A percentile compares a stretch with the other conserved stretches of the same genome.
Evolutionary conservation across 2,113 vertebrate species (phyloP).

Genomic region (Tiliqua scincoides): DNA sequence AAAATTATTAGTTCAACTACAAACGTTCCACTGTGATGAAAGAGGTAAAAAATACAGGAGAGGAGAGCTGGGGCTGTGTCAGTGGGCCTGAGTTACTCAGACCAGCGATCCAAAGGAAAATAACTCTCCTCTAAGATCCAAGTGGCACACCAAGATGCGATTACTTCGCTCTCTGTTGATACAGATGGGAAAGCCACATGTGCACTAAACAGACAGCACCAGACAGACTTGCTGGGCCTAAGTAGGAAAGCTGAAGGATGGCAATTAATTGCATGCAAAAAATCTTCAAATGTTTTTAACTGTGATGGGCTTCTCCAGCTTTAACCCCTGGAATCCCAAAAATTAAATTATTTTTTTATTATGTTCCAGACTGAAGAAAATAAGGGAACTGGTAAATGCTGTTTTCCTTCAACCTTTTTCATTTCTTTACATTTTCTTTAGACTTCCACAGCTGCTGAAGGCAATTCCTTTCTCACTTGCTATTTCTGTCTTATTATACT

Average conservation of each 20-base stretch:
- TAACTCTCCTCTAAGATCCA: constrained; percentile 12
- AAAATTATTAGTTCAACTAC: not conserved
- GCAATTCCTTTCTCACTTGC: not conserved
- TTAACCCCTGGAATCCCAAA: not conserved
- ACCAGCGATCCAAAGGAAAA: constrained; percentile 9
- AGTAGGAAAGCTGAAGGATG: not conserved
- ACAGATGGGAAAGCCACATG: not conserved
- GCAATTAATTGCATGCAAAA: not conserved
- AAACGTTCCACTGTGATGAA: not conserved
- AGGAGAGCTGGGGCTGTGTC: accelerated
- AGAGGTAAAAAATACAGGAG: not conserved
- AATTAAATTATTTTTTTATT: not conserved
- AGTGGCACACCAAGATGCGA: not conserved
- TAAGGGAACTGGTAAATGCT: not conserved
- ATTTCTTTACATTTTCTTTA: too few relatives aligned
- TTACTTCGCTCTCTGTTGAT: not conserved
- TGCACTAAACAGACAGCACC: not conserved
- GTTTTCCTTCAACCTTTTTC: not conserved
- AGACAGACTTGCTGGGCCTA: not conserved
- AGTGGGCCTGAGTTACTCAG: not conserved
- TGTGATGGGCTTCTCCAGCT: not conserved
- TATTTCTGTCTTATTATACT: not conserved
- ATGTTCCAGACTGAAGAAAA: not conserved
- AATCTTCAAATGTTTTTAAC: not conserved
- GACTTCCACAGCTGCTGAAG: too few relatives aligned